Conservation (phyloP, 2,888 invertebrate genomes). For the Aproaerema taeniolella region DNA sequence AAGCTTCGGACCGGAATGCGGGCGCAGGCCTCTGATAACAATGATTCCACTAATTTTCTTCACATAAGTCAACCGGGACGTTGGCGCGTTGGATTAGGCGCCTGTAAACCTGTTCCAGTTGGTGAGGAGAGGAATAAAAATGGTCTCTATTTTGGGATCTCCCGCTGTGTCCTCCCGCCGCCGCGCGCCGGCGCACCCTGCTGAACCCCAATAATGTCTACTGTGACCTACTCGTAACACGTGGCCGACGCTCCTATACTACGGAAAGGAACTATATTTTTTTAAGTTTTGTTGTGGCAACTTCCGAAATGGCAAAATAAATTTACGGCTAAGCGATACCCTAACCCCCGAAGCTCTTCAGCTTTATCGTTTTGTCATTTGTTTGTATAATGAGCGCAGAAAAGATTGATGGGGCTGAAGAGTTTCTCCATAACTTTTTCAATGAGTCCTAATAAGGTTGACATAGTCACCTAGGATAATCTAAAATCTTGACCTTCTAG, state of each 20-base stretch:
- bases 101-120: slow-evolving; percentile 45
- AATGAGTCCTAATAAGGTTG: too few species aligned
- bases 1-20: too few species aligned
- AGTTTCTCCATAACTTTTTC: too few species aligned
- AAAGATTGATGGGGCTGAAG: too few species aligned
- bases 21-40: slow-evolving; percentile 7
- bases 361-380: too few species aligned
- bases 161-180: slow-evolving; percentile 40
- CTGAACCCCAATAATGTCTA: slow-evolving; percentile 22
- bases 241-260: slow-evolving; percentile 2
- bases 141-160: slow-evolving; percentile 65
- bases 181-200: slow-evolving; percentile 9
- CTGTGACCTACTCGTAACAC: slow-evolving; percentile 17
- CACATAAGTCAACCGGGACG: slow-evolving; percentile 33
- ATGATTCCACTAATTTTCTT: slow-evolving; percentile 22
- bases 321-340: too few species aligned
- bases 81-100: slow-evolving; percentile 46
- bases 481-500: too few species aligned
- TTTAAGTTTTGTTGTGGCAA: too few species aligned
- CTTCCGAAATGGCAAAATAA: too few species aligned
- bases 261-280: neutral
- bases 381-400: too few species aligned
- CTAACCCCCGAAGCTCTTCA: too few species aligned
- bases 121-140: slow-evolving; percentile 60
- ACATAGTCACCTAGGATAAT: too few species aligned